These are phyloP conservation scores for Nematostella vectensis DNA, from an alignment of 92 coral and sea anemone species.

Conservation along the genomic window DNA sequence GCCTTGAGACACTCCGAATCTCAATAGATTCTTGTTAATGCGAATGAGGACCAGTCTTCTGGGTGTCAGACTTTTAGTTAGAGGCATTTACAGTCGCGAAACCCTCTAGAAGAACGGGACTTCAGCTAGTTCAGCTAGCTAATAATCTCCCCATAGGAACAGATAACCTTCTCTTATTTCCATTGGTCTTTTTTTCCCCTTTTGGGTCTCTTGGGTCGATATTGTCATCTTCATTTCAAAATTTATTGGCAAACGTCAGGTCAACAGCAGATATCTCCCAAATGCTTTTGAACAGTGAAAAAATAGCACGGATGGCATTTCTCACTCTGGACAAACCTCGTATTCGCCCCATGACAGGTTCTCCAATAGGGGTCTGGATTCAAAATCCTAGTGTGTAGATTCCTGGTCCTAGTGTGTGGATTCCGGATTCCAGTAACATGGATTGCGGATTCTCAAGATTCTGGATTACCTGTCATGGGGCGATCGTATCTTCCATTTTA, in stretches of 20 bases:
- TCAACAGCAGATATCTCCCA: constrained; percentile 37
- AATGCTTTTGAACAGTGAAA: constrained; percentile 11
- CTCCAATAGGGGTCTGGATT: too few species aligned
- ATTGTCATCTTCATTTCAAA: neutral
- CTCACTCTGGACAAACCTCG: constrained; percentile 20
- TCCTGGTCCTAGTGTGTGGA: too few species aligned
- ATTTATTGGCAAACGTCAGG: constrained; percentile 33
- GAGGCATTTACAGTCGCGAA: constrained; percentile 19
- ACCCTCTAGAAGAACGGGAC: constrained; percentile 35
- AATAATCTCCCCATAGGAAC: neutral
- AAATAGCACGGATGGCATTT: constrained; percentile 19
- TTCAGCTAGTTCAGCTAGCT: neutral
- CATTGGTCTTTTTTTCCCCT: neutral
- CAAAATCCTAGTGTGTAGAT: too few species aligned
- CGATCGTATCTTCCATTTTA: constrained; percentile 27
- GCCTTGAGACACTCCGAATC: too few species aligned
- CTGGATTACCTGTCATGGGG: too few species aligned
- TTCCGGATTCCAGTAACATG: too few species aligned
- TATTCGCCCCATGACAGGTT: too few species aligned
- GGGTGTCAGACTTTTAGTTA: neutral
- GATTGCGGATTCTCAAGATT: too few species aligned
- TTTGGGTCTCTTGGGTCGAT: neutral
- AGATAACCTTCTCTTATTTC: neutral
- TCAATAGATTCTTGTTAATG: constrained; percentile 12
- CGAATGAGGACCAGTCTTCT: constrained; percentile 6